A percentile compares a stretch with the other conserved stretches of the same genome.
phyloP scores from a whole-genome alignment of 2,888 invertebrate genomes.

The Tachina grossa region DNA sequence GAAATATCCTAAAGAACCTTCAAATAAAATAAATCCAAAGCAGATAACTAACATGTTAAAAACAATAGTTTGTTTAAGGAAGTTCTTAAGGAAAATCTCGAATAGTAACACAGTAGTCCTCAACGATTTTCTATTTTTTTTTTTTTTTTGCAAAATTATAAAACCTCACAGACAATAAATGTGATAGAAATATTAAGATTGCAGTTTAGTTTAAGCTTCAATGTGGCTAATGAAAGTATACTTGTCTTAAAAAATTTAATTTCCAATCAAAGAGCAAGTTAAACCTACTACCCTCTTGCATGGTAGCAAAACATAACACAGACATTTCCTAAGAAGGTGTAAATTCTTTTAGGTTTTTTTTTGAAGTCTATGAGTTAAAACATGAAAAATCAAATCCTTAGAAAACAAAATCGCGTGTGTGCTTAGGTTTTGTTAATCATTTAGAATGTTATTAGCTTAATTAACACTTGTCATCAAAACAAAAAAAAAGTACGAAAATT shows the following conservation, averaged over 20 bases:
- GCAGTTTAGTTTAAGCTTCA: neutral
- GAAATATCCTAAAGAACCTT: conserved; percentile 14
- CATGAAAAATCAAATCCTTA: neutral
- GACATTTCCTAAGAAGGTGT: conserved; percentile 67
- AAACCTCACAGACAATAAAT: conserved; percentile 14
- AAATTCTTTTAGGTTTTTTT: conserved; percentile 35
- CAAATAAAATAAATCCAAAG: conserved; percentile 5
- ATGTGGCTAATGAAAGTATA: conserved; percentile 61
- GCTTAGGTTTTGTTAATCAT: conserved; percentile 68
- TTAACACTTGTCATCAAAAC: conserved; percentile 69
- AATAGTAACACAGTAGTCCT: conserved; percentile 58
- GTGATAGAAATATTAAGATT: conserved; percentile 61
- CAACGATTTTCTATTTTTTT: neutral
- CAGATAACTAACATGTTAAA: conserved; percentile 56
- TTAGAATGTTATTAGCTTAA: conserved; percentile 71
- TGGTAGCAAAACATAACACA: conserved; percentile 62
- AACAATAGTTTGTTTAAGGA: conserved; percentile 9
- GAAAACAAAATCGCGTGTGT: conserved; percentile 61
- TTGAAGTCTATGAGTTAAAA: conserved; percentile 5
- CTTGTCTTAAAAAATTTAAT: conserved; percentile 44
- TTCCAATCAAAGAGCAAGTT: conserved; percentile 28
- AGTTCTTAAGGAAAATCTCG: neutral
- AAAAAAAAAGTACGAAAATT: neutral
- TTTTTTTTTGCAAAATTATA: neutral
- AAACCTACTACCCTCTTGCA: conserved; percentile 53